Base-by-base conservation (phyloP, 2,888 invertebrate genomes). In the Aleiodes testaceus region DNA sequence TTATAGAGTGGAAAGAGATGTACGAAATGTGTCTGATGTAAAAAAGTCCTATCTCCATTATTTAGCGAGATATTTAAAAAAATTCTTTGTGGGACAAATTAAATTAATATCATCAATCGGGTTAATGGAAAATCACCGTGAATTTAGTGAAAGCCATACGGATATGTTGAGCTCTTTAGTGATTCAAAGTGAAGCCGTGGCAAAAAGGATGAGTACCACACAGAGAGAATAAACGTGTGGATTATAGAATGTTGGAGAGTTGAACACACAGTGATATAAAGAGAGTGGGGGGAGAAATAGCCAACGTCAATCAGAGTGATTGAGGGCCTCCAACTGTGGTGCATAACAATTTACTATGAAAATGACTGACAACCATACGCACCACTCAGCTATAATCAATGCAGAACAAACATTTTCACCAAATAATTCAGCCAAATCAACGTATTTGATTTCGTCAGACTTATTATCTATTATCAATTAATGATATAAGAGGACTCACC, bases 271-370 rank as follows among this genome's bases (percentile, higher is more conserved):
- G 36, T 42, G 59, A 6, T 30, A 26, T n/a, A 11, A 11, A 16
- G 42, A 7, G 14, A 42, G 26, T 1, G 59, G 44, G 59, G 59
- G 59, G n/a, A n/a, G n/a, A n/a, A 66, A 63, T 72, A 67, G 14
- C 61, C 72, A 69, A 69, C 76, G 77, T 81, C 81, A 80, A 82
- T 82, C 82, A 80, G 70, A 50, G 69, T 78, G 81, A 81, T 82
- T 80, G 81, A 81, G 80, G 75, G 77, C 30, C 74, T 77, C 74
- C 72, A 69, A 72, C 72, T 71, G 67, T 66, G 67, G 67, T 70
- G 75, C 75, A 75, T 78, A 74, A 79, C 78, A 78, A 79, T 79
- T 79, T 77, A 74, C 75, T 72, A 72, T 11, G 59, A 22, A 75
- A 65, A 72, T 63, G 71, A 65, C 64, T 64, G 71, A 70, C 72